Conservation (phyloP, 2,888 invertebrate genomes). For the Phytoseiulus persimilis region DNA sequence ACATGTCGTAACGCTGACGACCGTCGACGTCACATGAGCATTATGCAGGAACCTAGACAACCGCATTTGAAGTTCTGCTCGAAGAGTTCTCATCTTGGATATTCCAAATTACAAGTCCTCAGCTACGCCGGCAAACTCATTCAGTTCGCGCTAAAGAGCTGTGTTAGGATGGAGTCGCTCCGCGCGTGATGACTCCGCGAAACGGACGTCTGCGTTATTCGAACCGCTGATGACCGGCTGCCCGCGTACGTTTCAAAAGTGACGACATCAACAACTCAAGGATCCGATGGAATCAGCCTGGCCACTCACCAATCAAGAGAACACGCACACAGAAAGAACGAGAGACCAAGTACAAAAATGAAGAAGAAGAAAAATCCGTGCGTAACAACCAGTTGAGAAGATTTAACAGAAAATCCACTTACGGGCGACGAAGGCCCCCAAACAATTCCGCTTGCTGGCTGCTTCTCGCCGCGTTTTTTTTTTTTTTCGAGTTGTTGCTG, state of each 20-base stretch:
- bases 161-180: too few species aligned
- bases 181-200: background rate
- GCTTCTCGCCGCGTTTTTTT: background rate
- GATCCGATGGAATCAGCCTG: background rate
- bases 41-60: background rate
- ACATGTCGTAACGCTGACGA: background rate
- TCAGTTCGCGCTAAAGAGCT: background rate
- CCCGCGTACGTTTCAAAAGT: background rate
- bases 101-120: background rate
- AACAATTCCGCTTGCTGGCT: background rate
- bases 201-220: background rate
- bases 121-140: too few species aligned
- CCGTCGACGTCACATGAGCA: background rate
- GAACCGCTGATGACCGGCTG: background rate
- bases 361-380: background rate
- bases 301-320: background rate
- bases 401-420: background rate
- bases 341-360: background rate
- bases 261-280: background rate
- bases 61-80: background rate
- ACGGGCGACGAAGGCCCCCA: slow-evolving; percentile 5
- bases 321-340: background rate
- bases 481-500: background rate
- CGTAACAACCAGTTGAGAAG: slow-evolving; percentile 5
- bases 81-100: background rate